These are phyloP conservation scores for Eupithecia insigniata DNA, from an alignment of 2,888 invertebrate species.

Conservation along the genomic window DNA sequence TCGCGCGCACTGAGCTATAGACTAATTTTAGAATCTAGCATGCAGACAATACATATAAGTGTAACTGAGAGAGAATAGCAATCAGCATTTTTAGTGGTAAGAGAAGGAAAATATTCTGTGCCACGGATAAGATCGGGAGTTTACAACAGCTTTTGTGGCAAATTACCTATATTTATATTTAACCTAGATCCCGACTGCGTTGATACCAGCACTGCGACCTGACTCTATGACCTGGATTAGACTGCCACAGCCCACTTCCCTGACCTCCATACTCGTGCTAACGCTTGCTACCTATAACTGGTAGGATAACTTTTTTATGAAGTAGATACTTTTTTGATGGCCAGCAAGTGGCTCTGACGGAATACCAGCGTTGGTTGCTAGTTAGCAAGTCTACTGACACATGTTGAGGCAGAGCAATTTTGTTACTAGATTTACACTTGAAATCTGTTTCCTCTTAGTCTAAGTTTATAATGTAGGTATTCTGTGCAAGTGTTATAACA, in stretches of 20 bases:
- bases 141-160: not conserved
- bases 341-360: too few relatives aligned
- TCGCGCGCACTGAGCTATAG: constrained; percentile 48
- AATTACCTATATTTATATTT: not conserved
- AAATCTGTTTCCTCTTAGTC: too few relatives aligned
- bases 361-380: too few relatives aligned
- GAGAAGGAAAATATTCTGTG: not conserved
- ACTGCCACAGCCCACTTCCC: constrained; percentile 49
- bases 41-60: constrained; percentile 13
- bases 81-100: constrained; percentile 10
- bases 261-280: constrained; percentile 63
- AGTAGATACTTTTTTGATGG: not conserved
- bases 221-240: constrained; percentile 71
- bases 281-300: constrained; percentile 28
- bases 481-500: too few relatives aligned
- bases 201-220: constrained; percentile 59
- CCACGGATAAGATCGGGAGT: not conserved
- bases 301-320: constrained; percentile 14
- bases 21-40: constrained; percentile 34
- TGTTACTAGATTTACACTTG: too few relatives aligned
- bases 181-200: constrained; percentile 58
- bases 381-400: too few relatives aligned
- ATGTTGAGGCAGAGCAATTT: too few relatives aligned
- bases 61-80: constrained; percentile 16
- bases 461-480: too few relatives aligned